A percentile compares a stretch with the other conserved stretches of the same genome.
Evolutionary conservation across 1,140 invertebrate species (phyloP).

Genomic region (Coptotermes formosanus): DNA sequence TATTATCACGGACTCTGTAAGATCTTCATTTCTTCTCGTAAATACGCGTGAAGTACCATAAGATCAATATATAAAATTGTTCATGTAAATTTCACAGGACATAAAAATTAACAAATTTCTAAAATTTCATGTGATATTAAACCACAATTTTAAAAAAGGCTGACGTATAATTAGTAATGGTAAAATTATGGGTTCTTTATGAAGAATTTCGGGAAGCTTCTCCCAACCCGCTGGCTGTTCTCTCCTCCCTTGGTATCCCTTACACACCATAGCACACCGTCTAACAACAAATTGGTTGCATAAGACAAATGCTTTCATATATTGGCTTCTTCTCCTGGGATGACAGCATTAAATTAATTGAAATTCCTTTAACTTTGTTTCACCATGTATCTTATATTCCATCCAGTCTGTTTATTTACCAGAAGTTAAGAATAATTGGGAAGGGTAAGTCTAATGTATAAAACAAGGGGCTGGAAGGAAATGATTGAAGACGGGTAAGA

Average conservation of each 20-base stretch:
- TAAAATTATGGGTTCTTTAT: background rate
- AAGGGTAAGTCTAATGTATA: background rate
- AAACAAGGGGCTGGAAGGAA: conserved; percentile 4
- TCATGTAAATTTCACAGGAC: too few relatives aligned
- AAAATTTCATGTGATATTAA: too few relatives aligned
- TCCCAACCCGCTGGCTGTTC: background rate
- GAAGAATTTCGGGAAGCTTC: background rate
- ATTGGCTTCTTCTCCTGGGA: background rate
- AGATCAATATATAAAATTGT: too few relatives aligned
- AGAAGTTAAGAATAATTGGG: background rate
- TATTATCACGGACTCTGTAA: too few relatives aligned
- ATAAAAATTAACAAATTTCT: too few relatives aligned
- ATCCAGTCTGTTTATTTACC: background rate
- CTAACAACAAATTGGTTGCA: background rate
- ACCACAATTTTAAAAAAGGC: too few relatives aligned
- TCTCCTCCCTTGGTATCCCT: background rate
- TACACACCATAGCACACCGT: background rate
- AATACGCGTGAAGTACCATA: too few relatives aligned
- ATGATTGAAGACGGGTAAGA: conserved; percentile 2
- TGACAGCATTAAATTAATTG: conserved; percentile 11
- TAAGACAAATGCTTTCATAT: conserved; percentile 9
- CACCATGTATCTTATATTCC: background rate
- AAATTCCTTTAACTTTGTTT: conserved; percentile 16
- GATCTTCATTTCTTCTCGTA: too few relatives aligned
- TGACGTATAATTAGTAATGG: too few relatives aligned